phyloP scores from a whole-genome alignment of 2,797 vertebrate species.

The Falco rusticolus region DNA sequence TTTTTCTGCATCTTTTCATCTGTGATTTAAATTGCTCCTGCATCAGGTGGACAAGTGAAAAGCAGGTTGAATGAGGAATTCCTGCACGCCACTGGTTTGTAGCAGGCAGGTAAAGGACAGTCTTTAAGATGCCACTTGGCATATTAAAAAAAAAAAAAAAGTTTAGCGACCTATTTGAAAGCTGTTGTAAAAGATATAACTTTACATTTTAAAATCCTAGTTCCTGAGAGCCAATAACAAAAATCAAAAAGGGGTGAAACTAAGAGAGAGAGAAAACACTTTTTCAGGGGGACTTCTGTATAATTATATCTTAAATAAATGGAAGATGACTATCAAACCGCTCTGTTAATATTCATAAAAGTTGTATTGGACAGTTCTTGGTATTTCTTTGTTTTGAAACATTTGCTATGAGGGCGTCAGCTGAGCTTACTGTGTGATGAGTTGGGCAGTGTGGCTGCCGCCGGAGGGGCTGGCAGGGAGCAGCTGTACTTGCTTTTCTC shows the following conservation, averaged over 20 bases:
- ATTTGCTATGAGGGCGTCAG: background rate
- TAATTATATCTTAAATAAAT: background rate
- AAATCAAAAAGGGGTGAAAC: background rate
- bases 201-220: background rate
- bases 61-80: background rate
- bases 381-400: background rate
- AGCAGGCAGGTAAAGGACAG: background rate
- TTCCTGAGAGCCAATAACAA: background rate
- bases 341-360: background rate
- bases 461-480: background rate
- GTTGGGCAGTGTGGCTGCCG: background rate
- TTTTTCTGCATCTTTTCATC: background rate
- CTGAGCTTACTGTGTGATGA: background rate
- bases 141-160: background rate
- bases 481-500: background rate
- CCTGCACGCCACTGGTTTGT: background rate
- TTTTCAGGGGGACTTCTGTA: background rate
- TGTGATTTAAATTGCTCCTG: background rate
- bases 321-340: background rate
- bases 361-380: background rate
- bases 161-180: background rate
- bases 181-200: background rate
- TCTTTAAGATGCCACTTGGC: background rate
- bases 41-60: background rate
- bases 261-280: background rate